Evolutionary conservation across 2,888 invertebrate genomes (phyloP), one percentile per base, ranked within the genome.

Genomic region (Cactoblastis cactorum): DNA sequence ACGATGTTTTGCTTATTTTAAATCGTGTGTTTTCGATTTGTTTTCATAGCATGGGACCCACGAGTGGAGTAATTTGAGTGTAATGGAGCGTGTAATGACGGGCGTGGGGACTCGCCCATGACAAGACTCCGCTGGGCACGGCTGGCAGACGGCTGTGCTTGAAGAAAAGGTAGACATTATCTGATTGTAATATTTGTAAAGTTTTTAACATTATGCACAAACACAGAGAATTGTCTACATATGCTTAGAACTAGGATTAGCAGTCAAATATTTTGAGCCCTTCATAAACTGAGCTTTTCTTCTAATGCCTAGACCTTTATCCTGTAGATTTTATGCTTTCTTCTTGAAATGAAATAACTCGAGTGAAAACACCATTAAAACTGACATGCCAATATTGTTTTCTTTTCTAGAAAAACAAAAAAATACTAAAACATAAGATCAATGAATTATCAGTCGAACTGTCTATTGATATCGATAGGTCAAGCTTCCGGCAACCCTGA

Each of bases 1-100:
- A n/a, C n/a, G n/a, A n/a, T n/a, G n/a, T n/a, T n/a, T n/a, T n/a
- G n/a, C n/a, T n/a, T n/a, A n/a, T n/a, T n/a, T n/a, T n/a, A n/a
- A n/a, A n/a, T n/a, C n/a, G n/a, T n/a, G n/a, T 15, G 59, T 59
- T 65, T 55, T 57, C 68, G 59, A 67, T 70, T 65, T 65, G 62
- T 69, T 62, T 66, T 64, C 64, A 68, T 59, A 60, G 69, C 71
- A 63, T 65, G 63, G 62, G 63, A 64, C 65, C 56, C 68, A 62
- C 61, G 61, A 68, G 64, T 67, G 65, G 62, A 65, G 67, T 74
- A 78, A 82, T 83, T 81, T 75, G 74, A 69, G 76, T 71, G 80
- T 77, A 84, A 84, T 83, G 71, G 74, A 77, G 77, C 84, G 77
- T 83, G 75, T 77, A 83, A 83, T 79, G 73, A 74, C 71, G 80